These are phyloP conservation scores for Lophochroa leadbeateri DNA, from an alignment of 2,113 vertebrate genomes.

Conservation along the genomic window DNA sequence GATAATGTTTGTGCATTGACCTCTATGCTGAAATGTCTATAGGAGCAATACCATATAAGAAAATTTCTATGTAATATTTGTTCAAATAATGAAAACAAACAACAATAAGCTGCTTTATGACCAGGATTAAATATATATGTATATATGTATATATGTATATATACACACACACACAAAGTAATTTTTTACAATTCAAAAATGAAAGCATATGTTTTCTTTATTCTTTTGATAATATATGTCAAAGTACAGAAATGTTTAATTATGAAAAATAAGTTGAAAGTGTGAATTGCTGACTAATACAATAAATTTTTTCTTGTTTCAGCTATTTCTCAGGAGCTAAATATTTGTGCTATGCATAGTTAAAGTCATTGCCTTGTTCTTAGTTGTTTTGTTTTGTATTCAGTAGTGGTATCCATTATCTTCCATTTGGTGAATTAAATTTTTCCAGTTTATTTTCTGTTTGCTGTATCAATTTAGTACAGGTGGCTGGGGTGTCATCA, in stretches of 20 bases:
- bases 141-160: neutral
- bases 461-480: neutral
- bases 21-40: neutral
- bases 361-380: neutral
- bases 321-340: too few species aligned
- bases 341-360: neutral
- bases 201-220: neutral
- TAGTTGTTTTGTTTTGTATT: neutral
- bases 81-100: neutral
- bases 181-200: neutral
- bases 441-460: neutral
- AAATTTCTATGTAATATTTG: neutral
- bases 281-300: neutral
- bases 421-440: neutral
- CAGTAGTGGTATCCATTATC: neutral
- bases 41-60: neutral
- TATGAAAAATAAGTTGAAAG: neutral
- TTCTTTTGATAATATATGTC: neutral
- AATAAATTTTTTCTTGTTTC: neutral
- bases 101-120: neutral
- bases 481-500: neutral
- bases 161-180: neutral
- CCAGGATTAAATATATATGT: neutral
- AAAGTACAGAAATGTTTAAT: neutral
- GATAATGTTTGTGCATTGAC: neutral